These are phyloP conservation scores for Drosophila malerkotliana DNA, from an alignment of 1,140 invertebrate species.

Conservation along the genomic window DNA sequence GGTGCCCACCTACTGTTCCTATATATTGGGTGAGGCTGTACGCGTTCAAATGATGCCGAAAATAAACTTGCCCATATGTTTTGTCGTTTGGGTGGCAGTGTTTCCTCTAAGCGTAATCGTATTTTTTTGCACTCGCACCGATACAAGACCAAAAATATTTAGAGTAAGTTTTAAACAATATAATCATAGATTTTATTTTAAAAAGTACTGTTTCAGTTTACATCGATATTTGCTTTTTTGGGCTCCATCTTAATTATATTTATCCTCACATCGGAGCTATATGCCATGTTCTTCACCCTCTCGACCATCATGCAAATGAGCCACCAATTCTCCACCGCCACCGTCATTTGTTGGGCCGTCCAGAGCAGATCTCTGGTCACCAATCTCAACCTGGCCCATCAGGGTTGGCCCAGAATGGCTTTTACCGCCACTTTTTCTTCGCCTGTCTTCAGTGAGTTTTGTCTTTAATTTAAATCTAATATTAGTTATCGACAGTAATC, in stretches of 20 bases:
- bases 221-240: constrained; percentile 4
- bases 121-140: constrained; percentile 32
- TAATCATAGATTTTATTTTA: background rate
- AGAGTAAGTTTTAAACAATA: constrained; percentile 7
- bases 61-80: background rate
- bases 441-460: constrained; percentile 29
- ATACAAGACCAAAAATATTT: constrained; percentile 21
- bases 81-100: background rate
- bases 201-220: background rate
- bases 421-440: constrained; percentile 35
- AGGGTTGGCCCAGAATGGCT: constrained; percentile 39
- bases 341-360: constrained; percentile 2
- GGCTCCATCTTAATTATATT: constrained; percentile 18
- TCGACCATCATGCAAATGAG: constrained; percentile 15
- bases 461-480: too few relatives aligned
- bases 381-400: constrained; percentile 16
- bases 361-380: constrained; percentile 10
- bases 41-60: background rate
- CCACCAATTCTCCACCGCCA: constrained; percentile 12
- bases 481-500: background rate
- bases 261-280: constrained; percentile 13
- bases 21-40: constrained; percentile 4
- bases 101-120: background rate
- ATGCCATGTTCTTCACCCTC: constrained; percentile 32
- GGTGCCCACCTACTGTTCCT: constrained; percentile 5